A percentile compares a stretch with the other conserved stretches of the same genome.
These are phyloP conservation scores for Blomia tropicalis DNA, from an alignment of 2,888 invertebrate species.

Conservation along the genomic window DNA sequence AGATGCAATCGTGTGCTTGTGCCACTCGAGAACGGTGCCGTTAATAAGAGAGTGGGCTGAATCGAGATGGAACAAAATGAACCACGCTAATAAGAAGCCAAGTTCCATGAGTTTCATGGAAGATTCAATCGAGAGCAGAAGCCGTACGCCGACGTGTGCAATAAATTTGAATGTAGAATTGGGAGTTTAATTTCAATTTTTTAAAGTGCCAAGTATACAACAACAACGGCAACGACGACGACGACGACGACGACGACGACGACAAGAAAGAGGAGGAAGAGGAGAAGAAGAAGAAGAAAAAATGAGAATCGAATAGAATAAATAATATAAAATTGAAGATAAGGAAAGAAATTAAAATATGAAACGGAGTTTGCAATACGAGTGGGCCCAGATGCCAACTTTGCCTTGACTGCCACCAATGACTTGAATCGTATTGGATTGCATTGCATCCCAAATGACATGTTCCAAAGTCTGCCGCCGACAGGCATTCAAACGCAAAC, in stretches of 20 bases:
- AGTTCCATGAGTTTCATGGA: too few species aligned
- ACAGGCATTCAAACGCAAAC: not conserved
- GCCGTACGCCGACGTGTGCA: conserved; percentile 3
- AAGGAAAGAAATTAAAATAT: conserved; percentile 12
- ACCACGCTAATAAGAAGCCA: conserved; percentile 9
- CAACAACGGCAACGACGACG: not conserved
- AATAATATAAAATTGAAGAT: conserved; percentile 1
- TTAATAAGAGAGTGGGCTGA: conserved; percentile 12
- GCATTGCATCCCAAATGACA: not conserved
- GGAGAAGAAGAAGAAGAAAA: too few species aligned
- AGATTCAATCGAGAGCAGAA: not conserved
- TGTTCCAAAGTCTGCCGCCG: not conserved
- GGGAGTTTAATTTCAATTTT: conserved; percentile 13
- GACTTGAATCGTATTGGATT: not conserved
- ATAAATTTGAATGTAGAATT: conserved; percentile 13
- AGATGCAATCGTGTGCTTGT: not conserved
- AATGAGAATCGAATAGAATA: not conserved
- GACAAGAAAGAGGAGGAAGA: too few species aligned
- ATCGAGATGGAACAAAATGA: conserved; percentile 12
- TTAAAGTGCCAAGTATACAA: conserved; percentile 6
- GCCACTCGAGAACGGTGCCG: not conserved
- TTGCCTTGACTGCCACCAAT: not conserved
- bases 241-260: too few species aligned
- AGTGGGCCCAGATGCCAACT: too few species aligned
- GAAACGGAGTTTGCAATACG: not conserved